phyloP scores from a whole-genome alignment of 2,797 vertebrate species.

The Liparis tanakae region DNA sequence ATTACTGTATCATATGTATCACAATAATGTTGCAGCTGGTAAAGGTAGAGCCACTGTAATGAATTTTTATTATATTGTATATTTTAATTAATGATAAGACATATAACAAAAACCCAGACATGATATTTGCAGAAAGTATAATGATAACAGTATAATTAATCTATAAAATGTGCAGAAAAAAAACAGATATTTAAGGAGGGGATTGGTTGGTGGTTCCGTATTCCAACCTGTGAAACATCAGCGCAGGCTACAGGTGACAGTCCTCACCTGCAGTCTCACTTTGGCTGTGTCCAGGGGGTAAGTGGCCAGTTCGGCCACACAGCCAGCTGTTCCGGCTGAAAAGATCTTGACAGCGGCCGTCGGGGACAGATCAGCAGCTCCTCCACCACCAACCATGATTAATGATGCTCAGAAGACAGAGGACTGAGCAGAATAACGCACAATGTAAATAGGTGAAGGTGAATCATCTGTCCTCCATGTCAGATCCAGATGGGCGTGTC shows the following conservation, averaged over 20 bases:
- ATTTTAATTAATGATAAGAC: too few relatives aligned
- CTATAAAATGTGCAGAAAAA: neutral
- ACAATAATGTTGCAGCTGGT: too few relatives aligned
- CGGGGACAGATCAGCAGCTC: slow-evolving; percentile 44
- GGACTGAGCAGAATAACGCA: neutral
- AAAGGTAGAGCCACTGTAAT: too few relatives aligned
- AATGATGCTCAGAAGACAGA: neutral
- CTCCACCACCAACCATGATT: slow-evolving; percentile 54
- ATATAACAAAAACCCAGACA: neutral
- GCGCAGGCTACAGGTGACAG: slow-evolving; percentile 48
- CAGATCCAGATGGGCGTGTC: neutral
- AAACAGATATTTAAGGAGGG: neutral
- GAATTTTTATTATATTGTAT: too few relatives aligned
- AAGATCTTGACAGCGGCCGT: slow-evolving; percentile 83
- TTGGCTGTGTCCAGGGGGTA: slow-evolving; percentile 96
- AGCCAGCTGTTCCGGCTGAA: slow-evolving; percentile 89
- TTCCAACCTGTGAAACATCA: slow-evolving; percentile 40
- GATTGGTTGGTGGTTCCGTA: neutral
- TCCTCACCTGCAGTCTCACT: slow-evolving; percentile 91
- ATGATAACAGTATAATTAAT: neutral
- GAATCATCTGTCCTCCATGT: neutral
- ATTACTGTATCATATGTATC: too few relatives aligned
- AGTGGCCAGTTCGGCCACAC: slow-evolving; percentile 91
- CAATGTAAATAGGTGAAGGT: neutral
- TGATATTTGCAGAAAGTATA: neutral